A percentile compares a stretch with the other conserved stretches of the same genome.
Conservation (phyloP, 2,888 invertebrate genomes). For the Orthosia gothica region DNA sequence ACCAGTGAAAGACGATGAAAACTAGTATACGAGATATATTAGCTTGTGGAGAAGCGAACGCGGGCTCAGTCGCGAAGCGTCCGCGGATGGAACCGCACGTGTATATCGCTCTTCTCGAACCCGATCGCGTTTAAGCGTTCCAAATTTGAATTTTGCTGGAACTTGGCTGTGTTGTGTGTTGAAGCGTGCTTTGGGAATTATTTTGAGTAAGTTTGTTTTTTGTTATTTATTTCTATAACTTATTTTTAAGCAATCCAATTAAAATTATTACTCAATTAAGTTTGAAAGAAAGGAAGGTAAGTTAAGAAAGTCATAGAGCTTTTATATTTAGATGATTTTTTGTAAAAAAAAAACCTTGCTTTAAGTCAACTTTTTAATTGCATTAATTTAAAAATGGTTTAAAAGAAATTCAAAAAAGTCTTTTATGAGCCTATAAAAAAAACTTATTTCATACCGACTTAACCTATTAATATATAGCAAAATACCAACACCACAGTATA, state of each 20-base stretch:
- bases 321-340: not conserved
- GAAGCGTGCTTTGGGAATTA: conserved; percentile 78
- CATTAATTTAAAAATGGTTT: not conserved
- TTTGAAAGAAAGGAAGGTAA: conserved; percentile 28
- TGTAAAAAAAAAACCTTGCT: not conserved
- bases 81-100: conserved; percentile 75
- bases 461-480: not conserved
- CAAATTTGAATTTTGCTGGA: conserved; percentile 69
- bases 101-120: conserved; percentile 62
- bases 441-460: not conserved
- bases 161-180: conserved; percentile 75
- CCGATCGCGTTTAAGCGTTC: conserved; percentile 69
- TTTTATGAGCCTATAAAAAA: no score
- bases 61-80: conserved; percentile 79
- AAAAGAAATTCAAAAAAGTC: not conserved
- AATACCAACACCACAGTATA: not conserved
- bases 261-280: conserved; percentile 27
- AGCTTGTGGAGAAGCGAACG: conserved; percentile 73
- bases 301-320: conserved; percentile 26
- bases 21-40: conserved; percentile 90
- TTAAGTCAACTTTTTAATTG: not conserved
- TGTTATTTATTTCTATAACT: conserved; percentile 8
- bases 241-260: not conserved
- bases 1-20: conserved; percentile 90
- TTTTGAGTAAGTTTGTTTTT: conserved; percentile 75